Evolutionary conservation across 2,113 vertebrate species (phyloP).

Genomic region (Heliornis fulica): DNA sequence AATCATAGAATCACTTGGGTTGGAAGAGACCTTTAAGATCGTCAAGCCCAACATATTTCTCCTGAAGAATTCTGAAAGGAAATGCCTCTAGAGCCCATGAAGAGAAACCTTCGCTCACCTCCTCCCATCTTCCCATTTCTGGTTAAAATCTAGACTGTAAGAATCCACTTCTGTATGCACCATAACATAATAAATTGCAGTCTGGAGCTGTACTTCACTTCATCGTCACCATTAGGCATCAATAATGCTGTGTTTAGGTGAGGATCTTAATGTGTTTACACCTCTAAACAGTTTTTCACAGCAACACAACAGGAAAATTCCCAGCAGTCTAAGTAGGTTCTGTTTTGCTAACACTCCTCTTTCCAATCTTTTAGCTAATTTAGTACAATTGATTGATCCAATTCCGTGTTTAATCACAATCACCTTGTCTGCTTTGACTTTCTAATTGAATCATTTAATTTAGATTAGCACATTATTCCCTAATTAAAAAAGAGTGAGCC

Average conservation of each 20-base stretch:
- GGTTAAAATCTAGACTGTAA: background rate
- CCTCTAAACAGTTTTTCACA: background rate
- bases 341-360: background rate
- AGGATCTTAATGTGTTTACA: background rate
- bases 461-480: background rate
- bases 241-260: background rate
- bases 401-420: background rate
- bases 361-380: background rate
- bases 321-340: background rate
- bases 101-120: background rate
- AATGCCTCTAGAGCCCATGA: background rate
- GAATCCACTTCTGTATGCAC: background rate
- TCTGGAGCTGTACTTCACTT: background rate
- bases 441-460: background rate
- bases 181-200: background rate
- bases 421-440: background rate
- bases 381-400: background rate
- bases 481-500: background rate
- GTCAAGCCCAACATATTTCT: background rate
- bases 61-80: background rate
- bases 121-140: background rate
- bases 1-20: too few relatives aligned
- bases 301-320: background rate
- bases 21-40: too few relatives aligned
- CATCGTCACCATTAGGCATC: background rate